Conservation (phyloP, 2,113 vertebrate genomes). For the Ageneiosus marmoratus region DNA sequence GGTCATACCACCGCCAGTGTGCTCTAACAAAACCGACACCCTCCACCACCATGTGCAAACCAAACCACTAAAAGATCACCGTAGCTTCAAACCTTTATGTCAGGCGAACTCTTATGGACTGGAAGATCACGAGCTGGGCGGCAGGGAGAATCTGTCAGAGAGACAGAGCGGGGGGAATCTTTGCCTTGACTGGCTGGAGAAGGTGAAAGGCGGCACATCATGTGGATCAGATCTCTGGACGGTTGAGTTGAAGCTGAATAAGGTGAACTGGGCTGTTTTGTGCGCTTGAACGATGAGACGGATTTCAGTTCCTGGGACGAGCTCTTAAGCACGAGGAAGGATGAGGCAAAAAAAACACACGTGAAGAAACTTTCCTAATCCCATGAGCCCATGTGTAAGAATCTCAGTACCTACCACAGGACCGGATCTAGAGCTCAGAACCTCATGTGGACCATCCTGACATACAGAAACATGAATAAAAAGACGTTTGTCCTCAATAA, state of each 20-base stretch:
- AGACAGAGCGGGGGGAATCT: neutral
- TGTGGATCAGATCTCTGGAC: conserved; percentile 16
- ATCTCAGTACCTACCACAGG: neutral
- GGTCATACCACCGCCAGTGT: neutral
- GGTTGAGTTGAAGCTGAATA: neutral
- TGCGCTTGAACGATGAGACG: neutral
- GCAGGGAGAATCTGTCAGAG: neutral
- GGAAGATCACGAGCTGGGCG: neutral
- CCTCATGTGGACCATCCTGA: neutral
- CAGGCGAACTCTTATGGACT: neutral
- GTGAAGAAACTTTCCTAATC: neutral
- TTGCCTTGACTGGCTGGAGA: neutral
- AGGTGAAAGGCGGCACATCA: conserved; percentile 36
- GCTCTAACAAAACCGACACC: neutral
- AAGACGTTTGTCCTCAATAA: neutral
- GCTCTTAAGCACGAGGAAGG: conserved; percentile 27
- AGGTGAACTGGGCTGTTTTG: neutral
- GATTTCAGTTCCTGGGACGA: neutral
- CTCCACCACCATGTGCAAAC: neutral
- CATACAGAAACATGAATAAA: neutral
- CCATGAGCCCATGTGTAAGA: neutral
- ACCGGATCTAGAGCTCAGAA: neutral
- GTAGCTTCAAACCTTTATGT: conserved; percentile 21
- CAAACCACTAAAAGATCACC: neutral
- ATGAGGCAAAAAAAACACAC: neutral